Evolutionary conservation across 2,113 vertebrate species (phyloP).

Genomic region (Ardeotis arabs): DNA sequence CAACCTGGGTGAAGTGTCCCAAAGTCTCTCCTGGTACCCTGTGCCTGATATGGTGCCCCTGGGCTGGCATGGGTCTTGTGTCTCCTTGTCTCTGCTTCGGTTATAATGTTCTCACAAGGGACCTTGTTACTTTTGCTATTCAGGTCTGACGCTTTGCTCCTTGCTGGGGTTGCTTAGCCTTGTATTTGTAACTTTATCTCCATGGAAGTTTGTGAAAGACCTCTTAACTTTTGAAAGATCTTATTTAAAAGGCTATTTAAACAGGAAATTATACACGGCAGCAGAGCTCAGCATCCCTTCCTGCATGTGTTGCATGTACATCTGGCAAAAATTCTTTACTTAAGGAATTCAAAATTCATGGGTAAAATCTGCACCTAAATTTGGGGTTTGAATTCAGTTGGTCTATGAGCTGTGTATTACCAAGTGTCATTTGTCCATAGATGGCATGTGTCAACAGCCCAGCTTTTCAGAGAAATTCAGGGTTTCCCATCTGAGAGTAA

Average conservation of each 20-base stretch:
- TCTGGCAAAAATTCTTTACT: not conserved
- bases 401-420: not conserved
- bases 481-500: not conserved
- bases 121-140: not conserved
- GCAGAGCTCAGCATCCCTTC: not conserved
- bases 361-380: not conserved
- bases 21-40: not conserved
- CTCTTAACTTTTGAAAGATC: not conserved
- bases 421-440: fast-evolving
- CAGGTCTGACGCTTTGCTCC: not conserved
- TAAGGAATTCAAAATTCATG: fast-evolving
- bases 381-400: not conserved
- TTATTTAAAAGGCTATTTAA: not conserved
- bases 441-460: not conserved
- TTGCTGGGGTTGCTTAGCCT: not conserved
- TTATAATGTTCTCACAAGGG: not conserved
- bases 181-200: not conserved
- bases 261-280: not conserved
- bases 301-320: fast-evolving
- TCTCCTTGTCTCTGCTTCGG: not conserved
- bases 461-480: not conserved
- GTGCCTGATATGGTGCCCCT: not conserved
- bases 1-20: not conserved
- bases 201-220: not conserved
- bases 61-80: fast-evolving